phyloP scores from a whole-genome alignment of 2,797 vertebrate species.

The Fundulus diaphanus region DNA sequence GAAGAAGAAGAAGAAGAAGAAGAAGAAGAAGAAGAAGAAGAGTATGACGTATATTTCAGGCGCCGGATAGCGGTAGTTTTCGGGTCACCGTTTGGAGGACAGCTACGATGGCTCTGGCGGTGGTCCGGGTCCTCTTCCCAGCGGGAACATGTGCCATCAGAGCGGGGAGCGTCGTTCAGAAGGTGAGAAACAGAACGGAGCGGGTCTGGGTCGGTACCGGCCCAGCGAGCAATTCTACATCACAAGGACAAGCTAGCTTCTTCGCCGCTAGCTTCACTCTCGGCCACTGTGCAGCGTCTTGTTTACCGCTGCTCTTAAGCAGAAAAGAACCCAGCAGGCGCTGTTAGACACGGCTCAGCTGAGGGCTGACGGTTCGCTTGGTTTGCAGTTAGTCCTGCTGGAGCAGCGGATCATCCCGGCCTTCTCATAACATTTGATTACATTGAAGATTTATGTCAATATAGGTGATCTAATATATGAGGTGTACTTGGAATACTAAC shows the following conservation, averaged over 20 bases:
- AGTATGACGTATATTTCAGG: neutral
- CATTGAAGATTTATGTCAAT: too few relatives aligned
- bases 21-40: too few relatives aligned
- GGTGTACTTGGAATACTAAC: too few relatives aligned
- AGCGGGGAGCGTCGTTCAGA: constrained; percentile 32
- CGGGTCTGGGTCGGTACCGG: rapidly evolving
- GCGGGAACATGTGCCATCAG: constrained; percentile 46
- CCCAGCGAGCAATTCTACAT: rapidly evolving
- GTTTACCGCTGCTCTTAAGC: neutral
- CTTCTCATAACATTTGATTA: too few relatives aligned
- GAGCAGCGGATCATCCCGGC: neutral
- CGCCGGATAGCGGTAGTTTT: neutral
- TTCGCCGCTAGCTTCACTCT: constrained; percentile 16
- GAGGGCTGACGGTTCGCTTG: neutral
- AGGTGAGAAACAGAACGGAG: constrained; percentile 53
- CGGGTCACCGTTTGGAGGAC: constrained; percentile 59
- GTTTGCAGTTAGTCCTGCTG: neutral
- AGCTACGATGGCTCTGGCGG: constrained; percentile 72
- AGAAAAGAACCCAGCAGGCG: neutral
- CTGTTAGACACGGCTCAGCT: neutral
- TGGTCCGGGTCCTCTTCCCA: constrained; percentile 63
- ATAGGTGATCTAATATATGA: too few relatives aligned
- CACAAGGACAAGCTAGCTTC: constrained; percentile 63
- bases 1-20: too few relatives aligned
- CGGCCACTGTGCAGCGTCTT: neutral